Evolutionary conservation across 2,888 invertebrate species (phyloP).

Genomic region (Agelastica alni): DNA sequence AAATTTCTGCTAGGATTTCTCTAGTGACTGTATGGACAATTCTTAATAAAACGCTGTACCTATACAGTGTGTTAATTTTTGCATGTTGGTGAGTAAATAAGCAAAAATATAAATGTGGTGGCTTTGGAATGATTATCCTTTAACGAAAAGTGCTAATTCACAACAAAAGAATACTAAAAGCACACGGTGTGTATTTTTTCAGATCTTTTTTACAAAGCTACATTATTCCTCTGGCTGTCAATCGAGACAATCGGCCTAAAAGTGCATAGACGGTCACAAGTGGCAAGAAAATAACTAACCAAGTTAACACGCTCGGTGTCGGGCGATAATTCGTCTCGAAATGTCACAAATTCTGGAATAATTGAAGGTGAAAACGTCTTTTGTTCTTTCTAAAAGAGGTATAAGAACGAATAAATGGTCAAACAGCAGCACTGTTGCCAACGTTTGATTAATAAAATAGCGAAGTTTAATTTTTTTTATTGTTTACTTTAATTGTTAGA

Average conservation of each 20-base stretch:
- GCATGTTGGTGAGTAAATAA: too few species aligned
- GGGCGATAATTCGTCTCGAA: slow-evolving; percentile 54
- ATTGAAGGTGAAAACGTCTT: slow-evolving; percentile 37
- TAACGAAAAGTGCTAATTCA: background rate
- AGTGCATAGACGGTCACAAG: slow-evolving; percentile 22
- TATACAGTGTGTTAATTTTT: too few species aligned
- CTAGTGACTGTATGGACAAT: too few species aligned
- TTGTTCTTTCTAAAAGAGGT: slow-evolving; percentile 19
- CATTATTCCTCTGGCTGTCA: slow-evolving; percentile 49
- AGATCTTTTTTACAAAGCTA: slow-evolving; percentile 33
- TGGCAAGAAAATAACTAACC: slow-evolving; percentile 57
- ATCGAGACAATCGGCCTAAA: slow-evolving; percentile 48
- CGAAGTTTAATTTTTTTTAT: too few species aligned
- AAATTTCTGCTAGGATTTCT: too few species aligned
- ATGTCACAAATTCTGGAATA: slow-evolving; percentile 45
- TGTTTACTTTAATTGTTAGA: too few species aligned
- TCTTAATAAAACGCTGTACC: too few species aligned
- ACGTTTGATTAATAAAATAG: background rate
- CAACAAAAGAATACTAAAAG: background rate
- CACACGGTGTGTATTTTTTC: slow-evolving; percentile 35
- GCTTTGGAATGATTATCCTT: background rate
- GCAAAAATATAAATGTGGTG: too few species aligned
- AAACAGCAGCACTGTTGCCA: slow-evolving; percentile 6
- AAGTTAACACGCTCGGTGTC: slow-evolving; percentile 55
- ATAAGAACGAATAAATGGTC: background rate